Evolutionary conservation across 2,113 vertebrate species (phyloP).

Genomic region (Chaetodon trifascialis): DNA sequence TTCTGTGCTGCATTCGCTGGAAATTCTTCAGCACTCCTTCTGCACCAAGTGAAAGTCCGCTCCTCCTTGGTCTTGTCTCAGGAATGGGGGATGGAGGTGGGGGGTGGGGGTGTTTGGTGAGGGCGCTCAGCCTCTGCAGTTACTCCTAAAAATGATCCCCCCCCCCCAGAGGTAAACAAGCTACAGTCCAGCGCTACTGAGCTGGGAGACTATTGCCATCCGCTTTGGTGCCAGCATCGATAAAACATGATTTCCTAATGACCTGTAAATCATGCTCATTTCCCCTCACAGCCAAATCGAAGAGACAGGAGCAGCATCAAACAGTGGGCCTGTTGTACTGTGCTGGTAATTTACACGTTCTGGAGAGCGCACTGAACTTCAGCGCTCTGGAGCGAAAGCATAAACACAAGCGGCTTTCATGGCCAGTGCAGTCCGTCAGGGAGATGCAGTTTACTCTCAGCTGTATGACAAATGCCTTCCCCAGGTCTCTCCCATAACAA

Average conservation of each 20-base stretch:
- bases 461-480: conserved; percentile 36
- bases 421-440: conserved; percentile 10
- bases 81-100: conserved; percentile 41
- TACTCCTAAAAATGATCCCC: conserved; percentile 44
- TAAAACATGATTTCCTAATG: conserved; percentile 25
- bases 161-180: conserved; percentile 28
- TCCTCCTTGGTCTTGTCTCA: conserved; percentile 45
- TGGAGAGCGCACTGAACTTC: neutral
- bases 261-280: conserved; percentile 26
- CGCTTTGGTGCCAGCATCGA: neutral
- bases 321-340: conserved; percentile 32
- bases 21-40: neutral
- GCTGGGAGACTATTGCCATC: neutral
- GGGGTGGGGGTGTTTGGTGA: conserved; percentile 23
- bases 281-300: conserved; percentile 7
- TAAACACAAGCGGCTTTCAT: conserved; percentile 46
- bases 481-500: conserved; percentile 42
- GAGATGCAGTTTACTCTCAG: conserved; percentile 37
- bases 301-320: conserved; percentile 4
- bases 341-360: conserved; percentile 15
- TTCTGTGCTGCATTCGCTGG: neutral
- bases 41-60: conserved; percentile 10
- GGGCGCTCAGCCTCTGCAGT: conserved; percentile 33
- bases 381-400: conserved; percentile 16
- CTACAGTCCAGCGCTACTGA: neutral